Evolutionary conservation across 2,113 vertebrate species (phyloP), one percentile per base, ranked within the genome.

Genomic region (Speoplatyrhinus poulsoni): DNA sequence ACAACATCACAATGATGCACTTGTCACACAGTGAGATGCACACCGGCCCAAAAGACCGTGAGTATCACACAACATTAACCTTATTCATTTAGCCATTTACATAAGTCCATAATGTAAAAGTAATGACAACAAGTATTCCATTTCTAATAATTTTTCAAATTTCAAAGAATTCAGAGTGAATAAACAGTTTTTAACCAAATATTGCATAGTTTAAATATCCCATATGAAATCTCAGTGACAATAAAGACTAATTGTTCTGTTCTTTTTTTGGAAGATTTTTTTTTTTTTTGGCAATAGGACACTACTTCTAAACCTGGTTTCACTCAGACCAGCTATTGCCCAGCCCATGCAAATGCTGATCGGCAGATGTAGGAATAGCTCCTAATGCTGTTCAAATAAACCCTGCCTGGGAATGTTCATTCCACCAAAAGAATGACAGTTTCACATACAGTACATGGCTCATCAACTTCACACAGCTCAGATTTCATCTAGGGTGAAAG

Each of bases 41-140:
- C 60, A 71, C 88, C 15, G 83, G 87, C 62, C 92, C 92, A 73
- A 93, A 90, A 88, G 93, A 96, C 85, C 84, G 92, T 95, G 90
- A 96, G 95, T 95, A 94, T 33, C 32, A 15, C 1, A 47, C 65
- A 67, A 19, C 12, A 67, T 26, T 26, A 26, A 26, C 26, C 26
- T 26, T 26, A 26, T 26, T 26, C 36, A 48, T 17, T 17, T 15
- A 7, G 26, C 26, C 19, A 19, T 19, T 41, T 6, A 41, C 36
- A 6, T 41, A 4, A 41, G 7, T 6, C 36, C 36, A 41, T 41
- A 5, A 41, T 41, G 26, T 26, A 26, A 26, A 26, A 26, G 26
- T 26, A 26, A n/a, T n/a, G n/a, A n/a, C n/a, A n/a, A n/a, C n/a
- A n/a, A 19, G 19, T 19, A 26, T 26, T 26, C 26, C 26, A 26